phyloP scores from a whole-genome alignment of 2,113 vertebrate species.

The Anolis sagrei region DNA sequence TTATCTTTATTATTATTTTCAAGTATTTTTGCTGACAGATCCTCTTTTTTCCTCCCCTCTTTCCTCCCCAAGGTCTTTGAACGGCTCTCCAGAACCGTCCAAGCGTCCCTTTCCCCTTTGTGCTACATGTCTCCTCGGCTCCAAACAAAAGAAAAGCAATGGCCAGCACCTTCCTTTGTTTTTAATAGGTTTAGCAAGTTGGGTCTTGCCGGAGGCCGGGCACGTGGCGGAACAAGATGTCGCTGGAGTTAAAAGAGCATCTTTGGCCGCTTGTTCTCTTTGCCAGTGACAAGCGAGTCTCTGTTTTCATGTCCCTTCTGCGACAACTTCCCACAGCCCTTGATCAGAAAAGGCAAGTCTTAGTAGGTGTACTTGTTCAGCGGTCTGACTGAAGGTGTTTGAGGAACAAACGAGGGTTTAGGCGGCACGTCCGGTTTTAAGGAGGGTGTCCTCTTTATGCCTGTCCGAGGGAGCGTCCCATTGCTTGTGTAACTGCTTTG shows the following conservation, averaged over 20 bases:
- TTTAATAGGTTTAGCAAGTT: conserved; percentile 54
- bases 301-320: conserved; percentile 71
- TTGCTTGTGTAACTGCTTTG: conserved; percentile 96
- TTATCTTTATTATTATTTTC: conserved; percentile 83
- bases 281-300: conserved; percentile 73
- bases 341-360: conserved; percentile 72
- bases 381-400: conserved; percentile 91
- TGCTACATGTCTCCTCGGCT: conserved; percentile 76
- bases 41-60: conserved; percentile 44
- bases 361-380: conserved; percentile 98
- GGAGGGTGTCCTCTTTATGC: conserved; percentile 94
- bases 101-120: conserved; percentile 68
- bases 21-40: conserved; percentile 88
- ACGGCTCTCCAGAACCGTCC: conserved; percentile 69
- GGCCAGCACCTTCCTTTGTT: conserved; percentile 83
- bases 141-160: conserved; percentile 82
- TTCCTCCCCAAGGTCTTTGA: conserved; percentile 57
- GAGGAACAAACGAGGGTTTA: conserved; percentile 94
- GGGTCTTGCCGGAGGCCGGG: conserved; percentile 65
- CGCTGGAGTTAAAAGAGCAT: conserved; percentile 83
- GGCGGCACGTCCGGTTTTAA: conserved; percentile 97
- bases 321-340: conserved; percentile 61
- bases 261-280: conserved; percentile 88
- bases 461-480: conserved; percentile 93
- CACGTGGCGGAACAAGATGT: conserved; percentile 76